These are phyloP conservation scores for Adrianichthys oophorus DNA, from an alignment of 2,797 vertebrate genomes.

Conservation along the genomic window DNA sequence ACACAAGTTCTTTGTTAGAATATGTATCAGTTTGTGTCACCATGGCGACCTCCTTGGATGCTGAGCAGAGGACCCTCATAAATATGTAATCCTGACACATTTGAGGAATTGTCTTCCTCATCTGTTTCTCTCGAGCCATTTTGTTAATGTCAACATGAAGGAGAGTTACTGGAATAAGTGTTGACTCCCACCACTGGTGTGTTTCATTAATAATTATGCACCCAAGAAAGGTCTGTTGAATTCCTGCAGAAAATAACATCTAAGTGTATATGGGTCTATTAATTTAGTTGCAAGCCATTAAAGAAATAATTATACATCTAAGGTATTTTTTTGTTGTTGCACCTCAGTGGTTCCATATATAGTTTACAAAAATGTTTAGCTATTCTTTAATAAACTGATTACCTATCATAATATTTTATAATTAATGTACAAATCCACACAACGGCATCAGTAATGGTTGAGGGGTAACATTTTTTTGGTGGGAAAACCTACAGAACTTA, in stretches of 20 bases:
- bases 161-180: slow-evolving; percentile 73
- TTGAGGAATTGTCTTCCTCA: slow-evolving; percentile 78
- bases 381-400: slow-evolving; percentile 16
- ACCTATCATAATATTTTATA: slow-evolving; percentile 1
- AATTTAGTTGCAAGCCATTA: slow-evolving; percentile 49
- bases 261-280: slow-evolving; percentile 37
- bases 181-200: slow-evolving; percentile 71
- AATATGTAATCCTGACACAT: slow-evolving; percentile 79
- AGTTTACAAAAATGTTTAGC: slow-evolving; percentile 12
- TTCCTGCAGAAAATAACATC: slow-evolving; percentile 39
- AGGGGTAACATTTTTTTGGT: not conserved
- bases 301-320: slow-evolving; percentile 33
- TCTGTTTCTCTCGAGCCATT: slow-evolving; percentile 74
- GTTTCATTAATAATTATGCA: slow-evolving; percentile 74
- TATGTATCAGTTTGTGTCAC: slow-evolving; percentile 76
- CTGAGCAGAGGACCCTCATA: slow-evolving; percentile 73
- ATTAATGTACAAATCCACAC: not conserved
- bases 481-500: slow-evolving; percentile 5
- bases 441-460: not conserved
- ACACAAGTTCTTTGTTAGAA: slow-evolving; percentile 72
- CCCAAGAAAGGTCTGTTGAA: slow-evolving; percentile 43
- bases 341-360: slow-evolving; percentile 10
- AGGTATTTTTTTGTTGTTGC: slow-evolving; percentile 15
- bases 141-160: slow-evolving; percentile 80
- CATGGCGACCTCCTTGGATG: slow-evolving; percentile 78